Base-by-base conservation (phyloP, 1,140 invertebrate species). In the Uloborus diversus region DNA sequence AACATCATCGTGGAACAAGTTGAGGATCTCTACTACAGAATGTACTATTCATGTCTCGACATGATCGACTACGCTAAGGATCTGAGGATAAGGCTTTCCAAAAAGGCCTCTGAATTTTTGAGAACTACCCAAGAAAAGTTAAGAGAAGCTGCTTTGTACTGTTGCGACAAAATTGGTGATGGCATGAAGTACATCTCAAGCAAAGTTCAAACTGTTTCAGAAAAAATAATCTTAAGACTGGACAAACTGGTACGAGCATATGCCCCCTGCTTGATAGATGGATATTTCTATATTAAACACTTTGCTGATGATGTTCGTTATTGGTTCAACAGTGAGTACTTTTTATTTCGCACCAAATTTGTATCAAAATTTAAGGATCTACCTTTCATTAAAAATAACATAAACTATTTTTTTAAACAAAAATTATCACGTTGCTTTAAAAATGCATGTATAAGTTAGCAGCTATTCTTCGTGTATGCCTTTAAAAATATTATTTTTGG, bases 211-310 rank as follows among this genome's bases (percentile, higher is more conserved):
- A 20, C 4, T 27, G 35, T 25, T 1, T 64, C 57, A 7, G 20
- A 64, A 9, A 25, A 23, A 4, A 32, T 75, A 27, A 9, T 37
- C 5, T 9, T 78, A 9, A 65, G 51, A 28, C 28, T 78, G n/a
- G 65, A 79, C 35, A 62, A 59, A 9, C 51, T 51, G 64, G 27
- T 69, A 9, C 7, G 65, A 30, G 47, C 64, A 1, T 79, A 79
- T 17, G 76, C 76, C 17, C 76, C 76, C 4, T 79, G 27, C 37
- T 47, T 79, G 3, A 79, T 79, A 20, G 76, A 79, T 28, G 64
- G 76, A 1, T 79, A 79, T 33, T 79, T 69, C 57, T 79, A 79
- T 57, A 69, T 49, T 0, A 79, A 49, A 27, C 25, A 68, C n/a
- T 27, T 28, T 1, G 65, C 76, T 47, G 76, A 79, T 28, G 33